These are phyloP conservation scores for Platerodrilus igneus DNA, from an alignment of 2,888 invertebrate species.

Conservation along the genomic window DNA sequence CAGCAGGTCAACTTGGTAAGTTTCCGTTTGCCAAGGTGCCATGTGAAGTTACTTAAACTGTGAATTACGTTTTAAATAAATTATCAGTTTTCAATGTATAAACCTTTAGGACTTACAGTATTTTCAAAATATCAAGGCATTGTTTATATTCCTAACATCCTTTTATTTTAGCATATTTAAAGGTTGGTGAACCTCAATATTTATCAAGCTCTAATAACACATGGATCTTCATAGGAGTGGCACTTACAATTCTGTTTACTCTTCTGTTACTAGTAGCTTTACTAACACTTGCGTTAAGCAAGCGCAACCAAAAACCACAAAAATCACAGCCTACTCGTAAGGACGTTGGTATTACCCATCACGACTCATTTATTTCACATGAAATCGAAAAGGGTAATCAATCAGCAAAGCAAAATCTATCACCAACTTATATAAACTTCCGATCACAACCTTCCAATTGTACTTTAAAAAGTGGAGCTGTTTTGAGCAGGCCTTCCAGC, in stretches of 20 bases:
- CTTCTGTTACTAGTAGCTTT: constrained; percentile 55
- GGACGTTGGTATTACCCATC: constrained; percentile 34
- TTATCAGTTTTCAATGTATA: no score
- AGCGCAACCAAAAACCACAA: constrained; percentile 45
- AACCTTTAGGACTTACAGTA: no score
- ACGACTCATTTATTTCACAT: constrained; percentile 41
- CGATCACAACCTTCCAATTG: constrained; percentile 36
- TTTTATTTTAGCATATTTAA: constrained; percentile 59
- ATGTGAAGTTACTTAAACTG: no score
- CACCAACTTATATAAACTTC: constrained; percentile 45
- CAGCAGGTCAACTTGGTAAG: no score
- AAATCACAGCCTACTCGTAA: constrained; percentile 42
- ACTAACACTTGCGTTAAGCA: constrained; percentile 49
- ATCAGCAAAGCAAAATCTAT: constrained; percentile 36
- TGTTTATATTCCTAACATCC: no score
- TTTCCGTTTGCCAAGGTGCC: no score
- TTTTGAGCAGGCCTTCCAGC: constrained; percentile 36
- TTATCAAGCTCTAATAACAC: constrained; percentile 52
- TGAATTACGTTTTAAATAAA: no score
- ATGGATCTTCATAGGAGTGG: constrained; percentile 63
- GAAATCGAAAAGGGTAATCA: constrained; percentile 46
- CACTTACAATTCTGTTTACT: constrained; percentile 56
- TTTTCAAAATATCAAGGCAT: no score
- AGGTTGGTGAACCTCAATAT: constrained; percentile 59
- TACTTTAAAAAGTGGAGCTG: constrained; percentile 32